Evolutionary conservation across 2,888 invertebrate genomes (phyloP), one percentile per base, ranked within the genome.

Genomic region (Philopedon plagiatum): DNA sequence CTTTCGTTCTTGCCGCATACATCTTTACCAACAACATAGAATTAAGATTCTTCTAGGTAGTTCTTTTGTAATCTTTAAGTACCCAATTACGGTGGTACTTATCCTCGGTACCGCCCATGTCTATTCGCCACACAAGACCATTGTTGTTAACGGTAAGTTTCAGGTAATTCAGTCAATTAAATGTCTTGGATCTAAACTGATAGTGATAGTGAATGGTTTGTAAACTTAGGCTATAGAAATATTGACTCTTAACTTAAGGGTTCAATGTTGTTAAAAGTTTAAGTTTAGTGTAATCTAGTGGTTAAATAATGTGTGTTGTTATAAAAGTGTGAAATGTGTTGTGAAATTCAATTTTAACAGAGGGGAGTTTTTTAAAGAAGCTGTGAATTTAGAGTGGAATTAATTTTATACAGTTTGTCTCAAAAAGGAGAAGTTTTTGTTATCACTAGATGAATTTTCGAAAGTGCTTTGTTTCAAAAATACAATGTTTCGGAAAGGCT

Each of bases 131-230:
- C 29, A 37, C 23, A 49, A 23, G 9, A 23, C 49, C 23, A 49
- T 49, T 49, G 49, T 49, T 49, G 49, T 49, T 49, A 21, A 49
- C 49, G 49, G 23, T 49, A 49, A 7, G 49, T 23, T 49, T 49
- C 64, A 64, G 64, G 64, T 64, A 64, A 64, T 64, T 39, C 56
- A 64, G 64, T 64, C 51, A 56, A 64, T 64, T 64, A 64, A 26
- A 19, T 15, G 32, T 19, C 18, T 37, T 54, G 39, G 37, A 23
- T 54, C n/a, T 37, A 23, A 23, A 23, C 18, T 23, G 37, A 51
- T 26, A 21, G 39, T 13, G 15, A 44, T n/a, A n/a, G n/a, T n/a
- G n/a, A n/a, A n/a, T 8, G 34, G 26, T 2, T 37, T 46, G 54
- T 54, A 64, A 64, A 64, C 13, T 51, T 64, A 37, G 64, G 54